Conservation (phyloP, 2,797 vertebrate genomes). For the Anguilla obscura region DNA sequence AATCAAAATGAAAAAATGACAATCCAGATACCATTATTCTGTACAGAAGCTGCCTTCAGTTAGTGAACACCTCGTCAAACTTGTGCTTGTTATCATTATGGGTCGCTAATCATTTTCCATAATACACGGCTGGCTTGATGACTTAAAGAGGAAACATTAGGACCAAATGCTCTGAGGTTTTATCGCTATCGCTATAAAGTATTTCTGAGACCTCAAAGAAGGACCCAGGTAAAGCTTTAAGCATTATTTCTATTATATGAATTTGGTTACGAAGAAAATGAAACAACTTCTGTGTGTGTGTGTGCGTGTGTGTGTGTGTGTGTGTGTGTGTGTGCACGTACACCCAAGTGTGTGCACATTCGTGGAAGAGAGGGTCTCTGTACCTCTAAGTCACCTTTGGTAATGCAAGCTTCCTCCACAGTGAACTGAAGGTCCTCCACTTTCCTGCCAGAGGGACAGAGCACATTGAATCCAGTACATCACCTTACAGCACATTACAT, state of each 20-base stretch:
- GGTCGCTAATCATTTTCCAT: background rate
- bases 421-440: constrained; percentile 99
- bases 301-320: background rate
- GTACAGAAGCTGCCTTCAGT: background rate
- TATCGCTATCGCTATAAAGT: background rate
- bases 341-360: no score
- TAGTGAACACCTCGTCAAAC: background rate
- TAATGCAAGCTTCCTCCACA: constrained; percentile 98
- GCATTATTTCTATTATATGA: background rate
- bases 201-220: background rate
- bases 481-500: background rate
- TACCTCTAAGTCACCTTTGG: constrained; percentile 99
- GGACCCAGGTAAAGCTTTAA: constrained; percentile 26
- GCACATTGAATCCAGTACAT: background rate
- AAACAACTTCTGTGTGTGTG: background rate
- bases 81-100: background rate
- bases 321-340: background rate
- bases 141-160: background rate
- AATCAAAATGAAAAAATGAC: background rate
- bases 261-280: constrained; percentile 25
- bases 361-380: constrained; percentile 44
- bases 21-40: background rate
- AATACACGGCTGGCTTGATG: background rate
- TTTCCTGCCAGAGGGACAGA: constrained; percentile 74
- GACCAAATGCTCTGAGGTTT: background rate